Conservation (phyloP, 2,113 vertebrate genomes). For the Piprites chloris region DNA sequence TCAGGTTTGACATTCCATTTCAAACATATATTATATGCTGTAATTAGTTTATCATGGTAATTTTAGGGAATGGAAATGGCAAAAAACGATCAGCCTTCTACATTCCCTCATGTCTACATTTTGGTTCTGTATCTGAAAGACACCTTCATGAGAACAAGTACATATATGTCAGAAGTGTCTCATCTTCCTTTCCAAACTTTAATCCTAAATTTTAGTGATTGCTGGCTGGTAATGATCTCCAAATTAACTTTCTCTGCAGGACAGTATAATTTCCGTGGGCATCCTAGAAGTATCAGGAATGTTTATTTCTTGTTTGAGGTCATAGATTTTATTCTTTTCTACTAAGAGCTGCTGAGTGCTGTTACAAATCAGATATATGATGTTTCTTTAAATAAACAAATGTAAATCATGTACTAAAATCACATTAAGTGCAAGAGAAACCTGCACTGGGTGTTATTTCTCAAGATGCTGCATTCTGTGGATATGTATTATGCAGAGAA, state of each 20-base stretch:
- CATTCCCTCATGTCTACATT: background rate
- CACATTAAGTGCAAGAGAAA: background rate
- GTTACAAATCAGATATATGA: background rate
- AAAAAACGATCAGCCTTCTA: background rate
- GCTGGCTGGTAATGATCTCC: background rate
- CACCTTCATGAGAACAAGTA: background rate
- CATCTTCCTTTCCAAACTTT: background rate
- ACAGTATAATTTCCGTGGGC: background rate
- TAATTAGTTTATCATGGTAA: background rate
- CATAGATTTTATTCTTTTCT: background rate
- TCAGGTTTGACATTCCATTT: background rate
- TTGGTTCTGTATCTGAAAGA: background rate
- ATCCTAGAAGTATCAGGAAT: background rate
- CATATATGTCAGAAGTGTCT: background rate
- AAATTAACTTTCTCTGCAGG: background rate
- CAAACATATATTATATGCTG: background rate
- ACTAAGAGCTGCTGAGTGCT: background rate
- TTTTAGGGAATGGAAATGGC: background rate
- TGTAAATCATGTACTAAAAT: background rate
- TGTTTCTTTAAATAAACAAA: slow-evolving; percentile 3
- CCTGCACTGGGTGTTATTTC: background rate
- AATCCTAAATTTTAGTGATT: background rate
- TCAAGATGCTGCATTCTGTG: background rate
- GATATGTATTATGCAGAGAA: background rate
- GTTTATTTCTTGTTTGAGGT: background rate